Evolutionary conservation across 2,113 vertebrate species (phyloP).

Genomic region (Brachypteracias leptosomus): DNA sequence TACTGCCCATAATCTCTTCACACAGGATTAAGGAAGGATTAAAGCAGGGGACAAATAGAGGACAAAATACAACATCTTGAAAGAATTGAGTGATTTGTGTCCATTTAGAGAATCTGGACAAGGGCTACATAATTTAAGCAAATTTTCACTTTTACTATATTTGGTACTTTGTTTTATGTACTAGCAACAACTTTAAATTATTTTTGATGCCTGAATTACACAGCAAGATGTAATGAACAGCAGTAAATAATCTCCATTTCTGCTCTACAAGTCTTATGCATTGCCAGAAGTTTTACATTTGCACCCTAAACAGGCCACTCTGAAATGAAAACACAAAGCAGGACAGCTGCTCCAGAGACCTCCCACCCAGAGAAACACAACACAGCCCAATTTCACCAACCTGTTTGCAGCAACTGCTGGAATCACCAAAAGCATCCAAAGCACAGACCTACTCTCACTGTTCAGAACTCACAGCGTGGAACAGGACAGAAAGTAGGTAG

Average conservation of each 20-base stretch:
- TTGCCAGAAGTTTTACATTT: background rate
- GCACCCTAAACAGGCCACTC: background rate
- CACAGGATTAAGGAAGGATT: constrained; percentile 65
- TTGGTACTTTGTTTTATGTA: background rate
- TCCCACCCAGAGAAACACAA: background rate
- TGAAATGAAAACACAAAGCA: background rate
- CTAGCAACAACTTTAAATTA: background rate
- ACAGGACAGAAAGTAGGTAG: background rate
- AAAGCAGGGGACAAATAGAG: constrained; percentile 66
- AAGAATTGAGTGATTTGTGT: background rate
- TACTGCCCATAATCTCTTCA: constrained; percentile 56
- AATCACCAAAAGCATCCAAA: background rate
- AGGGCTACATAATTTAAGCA: background rate
- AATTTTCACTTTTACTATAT: background rate
- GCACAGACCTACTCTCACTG: background rate
- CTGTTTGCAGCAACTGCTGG: background rate
- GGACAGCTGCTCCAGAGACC: background rate
- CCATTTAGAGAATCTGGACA: background rate
- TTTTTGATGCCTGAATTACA: background rate
- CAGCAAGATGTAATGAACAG: background rate
- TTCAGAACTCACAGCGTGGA: background rate
- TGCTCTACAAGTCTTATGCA: background rate
- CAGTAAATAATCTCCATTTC: background rate
- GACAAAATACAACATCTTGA: constrained; percentile 1
- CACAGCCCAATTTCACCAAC: background rate